Evolutionary conservation across 2,888 invertebrate genomes (phyloP).

Genomic region (Coelogynopora nodosa): DNA sequence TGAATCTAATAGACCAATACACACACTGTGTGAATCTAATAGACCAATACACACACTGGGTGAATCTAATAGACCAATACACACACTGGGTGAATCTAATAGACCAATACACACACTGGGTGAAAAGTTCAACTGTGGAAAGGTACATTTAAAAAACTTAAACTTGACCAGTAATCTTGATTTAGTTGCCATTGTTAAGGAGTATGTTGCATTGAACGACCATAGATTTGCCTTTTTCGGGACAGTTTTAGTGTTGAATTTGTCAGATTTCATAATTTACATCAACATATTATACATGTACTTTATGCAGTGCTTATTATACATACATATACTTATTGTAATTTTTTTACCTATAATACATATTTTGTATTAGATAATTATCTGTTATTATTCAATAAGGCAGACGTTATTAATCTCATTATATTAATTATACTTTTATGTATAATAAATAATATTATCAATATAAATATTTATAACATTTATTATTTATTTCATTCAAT

Average conservation of each 20-base stretch:
- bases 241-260: slow-evolving; percentile 17
- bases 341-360: background rate
- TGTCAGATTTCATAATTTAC: slow-evolving; percentile 9
- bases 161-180: background rate
- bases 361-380: slow-evolving; percentile 7
- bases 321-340: background rate
- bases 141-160: too few relatives aligned
- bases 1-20: too few relatives aligned
- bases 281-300: slow-evolving; percentile 9
- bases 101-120: too few relatives aligned
- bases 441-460: background rate
- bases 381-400: slow-evolving; percentile 24
- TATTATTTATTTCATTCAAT: background rate
- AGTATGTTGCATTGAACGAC: background rate
- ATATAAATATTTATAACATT: background rate
- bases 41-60: too few relatives aligned
- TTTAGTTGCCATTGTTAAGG: slow-evolving; percentile 3
- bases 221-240: slow-evolving; percentile 24
- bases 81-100: too few relatives aligned
- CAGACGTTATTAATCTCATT: background rate
- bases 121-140: too few relatives aligned
- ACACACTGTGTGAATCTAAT: too few relatives aligned
- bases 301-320: slow-evolving; percentile 6
- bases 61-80: too few relatives aligned
- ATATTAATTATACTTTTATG: background rate